Percentiles rank a stretch among this genome's conserved stretches.
phyloP scores from a whole-genome alignment of 2,797 vertebrate species.

The Onychomys leucogaster region DNA sequence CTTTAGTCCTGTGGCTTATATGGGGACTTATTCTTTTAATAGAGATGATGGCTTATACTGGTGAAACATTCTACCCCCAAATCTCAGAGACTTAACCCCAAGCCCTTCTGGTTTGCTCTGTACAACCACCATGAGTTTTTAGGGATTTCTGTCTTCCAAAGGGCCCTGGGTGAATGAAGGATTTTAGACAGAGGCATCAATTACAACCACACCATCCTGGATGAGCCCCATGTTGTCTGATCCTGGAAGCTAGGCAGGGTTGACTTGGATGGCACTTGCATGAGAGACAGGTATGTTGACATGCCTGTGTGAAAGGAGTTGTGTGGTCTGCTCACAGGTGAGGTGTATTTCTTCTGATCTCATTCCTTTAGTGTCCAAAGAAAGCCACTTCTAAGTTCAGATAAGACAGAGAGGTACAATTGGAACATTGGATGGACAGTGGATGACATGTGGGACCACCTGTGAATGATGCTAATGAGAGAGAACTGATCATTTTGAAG shows the following conservation, averaged over 20 bases:
- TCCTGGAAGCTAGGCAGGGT: neutral
- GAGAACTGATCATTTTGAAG: neutral
- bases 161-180: neutral
- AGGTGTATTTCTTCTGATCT: neutral
- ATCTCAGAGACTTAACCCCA: neutral
- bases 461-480: neutral
- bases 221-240: neutral
- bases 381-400: neutral
- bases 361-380: neutral
- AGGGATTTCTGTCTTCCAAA: neutral
- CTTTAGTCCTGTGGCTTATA: neutral
- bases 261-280: neutral
- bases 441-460: neutral
- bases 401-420: neutral
- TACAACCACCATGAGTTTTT: neutral
- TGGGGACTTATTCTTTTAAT: neutral
- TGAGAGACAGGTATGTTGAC: neutral
- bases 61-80: neutral
- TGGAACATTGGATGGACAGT: neutral
- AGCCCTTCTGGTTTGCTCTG: neutral
- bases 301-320: no score
- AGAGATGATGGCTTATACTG: neutral
- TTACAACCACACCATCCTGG: no score
- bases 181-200: neutral
- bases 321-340: neutral